Evolutionary conservation across 2,797 vertebrate genomes (phyloP).

Genomic region (Coilia nasus): DNA sequence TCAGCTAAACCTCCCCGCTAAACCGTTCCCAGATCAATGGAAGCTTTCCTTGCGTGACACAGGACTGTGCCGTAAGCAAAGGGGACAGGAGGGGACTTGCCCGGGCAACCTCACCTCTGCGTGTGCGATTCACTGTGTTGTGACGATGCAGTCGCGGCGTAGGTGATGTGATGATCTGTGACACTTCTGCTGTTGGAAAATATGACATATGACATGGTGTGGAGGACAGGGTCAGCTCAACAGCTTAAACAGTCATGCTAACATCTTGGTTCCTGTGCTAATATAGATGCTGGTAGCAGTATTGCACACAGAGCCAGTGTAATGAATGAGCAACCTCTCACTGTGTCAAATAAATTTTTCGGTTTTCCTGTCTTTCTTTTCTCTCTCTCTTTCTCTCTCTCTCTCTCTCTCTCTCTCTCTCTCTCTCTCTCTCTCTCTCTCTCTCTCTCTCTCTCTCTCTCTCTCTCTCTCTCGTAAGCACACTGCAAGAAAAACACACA

Average conservation of each 20-base stretch:
- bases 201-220: no score
- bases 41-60: not conserved
- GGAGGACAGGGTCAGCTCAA: not conserved
- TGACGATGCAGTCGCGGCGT: no score
- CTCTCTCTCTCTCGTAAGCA: not conserved
- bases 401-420: not conserved
- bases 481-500: not conserved
- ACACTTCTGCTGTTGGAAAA: no score
- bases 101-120: not conserved
- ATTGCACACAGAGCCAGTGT: not conserved
- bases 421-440: not conserved
- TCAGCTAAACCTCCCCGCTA: constrained; percentile 50
- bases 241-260: not conserved
- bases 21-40: constrained; percentile 42
- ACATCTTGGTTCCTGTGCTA: not conserved
- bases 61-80: not conserved
- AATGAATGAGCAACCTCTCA: not conserved
- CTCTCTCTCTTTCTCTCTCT: no score
- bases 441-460: not conserved
- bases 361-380: no score
- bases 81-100: not conserved
- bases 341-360: no score
- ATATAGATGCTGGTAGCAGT: not conserved
- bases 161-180: no score
- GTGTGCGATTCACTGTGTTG: not conserved